Conservation (phyloP, 1,140 invertebrate genomes). For the Calliphora vicina region DNA sequence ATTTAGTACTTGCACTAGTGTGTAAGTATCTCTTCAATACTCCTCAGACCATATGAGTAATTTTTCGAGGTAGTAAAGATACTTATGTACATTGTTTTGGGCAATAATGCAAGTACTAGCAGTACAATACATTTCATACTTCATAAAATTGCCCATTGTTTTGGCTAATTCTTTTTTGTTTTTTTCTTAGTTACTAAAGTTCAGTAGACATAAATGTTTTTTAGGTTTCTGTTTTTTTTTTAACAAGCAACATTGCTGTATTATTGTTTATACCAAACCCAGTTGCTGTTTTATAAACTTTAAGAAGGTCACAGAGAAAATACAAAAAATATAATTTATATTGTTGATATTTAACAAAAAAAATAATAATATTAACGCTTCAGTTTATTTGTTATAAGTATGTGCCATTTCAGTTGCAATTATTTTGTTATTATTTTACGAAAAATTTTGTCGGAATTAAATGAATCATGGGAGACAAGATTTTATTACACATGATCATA, state of each 20-base stretch:
- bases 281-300: background rate
- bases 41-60: background rate
- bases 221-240: background rate
- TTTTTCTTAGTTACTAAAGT: background rate
- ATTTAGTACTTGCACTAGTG: background rate
- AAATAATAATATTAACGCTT: background rate
- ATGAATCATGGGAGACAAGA: too few relatives aligned
- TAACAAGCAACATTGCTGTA: background rate
- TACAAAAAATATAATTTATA: background rate
- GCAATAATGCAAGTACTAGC: background rate
- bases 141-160: constrained; percentile 9
- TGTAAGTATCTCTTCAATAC: background rate
- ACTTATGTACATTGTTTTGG: background rate
- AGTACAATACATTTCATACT: background rate
- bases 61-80: background rate
- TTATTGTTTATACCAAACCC: background rate
- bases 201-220: background rate
- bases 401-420: background rate
- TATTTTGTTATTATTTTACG: too few relatives aligned
- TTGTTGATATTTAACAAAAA: background rate
- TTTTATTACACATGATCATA: too few relatives aligned
- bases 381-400: background rate
- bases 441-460: background rate
- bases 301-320: background rate
- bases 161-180: background rate